Evolutionary conservation across 2,113 vertebrate species (phyloP).

Genomic region (Suncus etruscus): DNA sequence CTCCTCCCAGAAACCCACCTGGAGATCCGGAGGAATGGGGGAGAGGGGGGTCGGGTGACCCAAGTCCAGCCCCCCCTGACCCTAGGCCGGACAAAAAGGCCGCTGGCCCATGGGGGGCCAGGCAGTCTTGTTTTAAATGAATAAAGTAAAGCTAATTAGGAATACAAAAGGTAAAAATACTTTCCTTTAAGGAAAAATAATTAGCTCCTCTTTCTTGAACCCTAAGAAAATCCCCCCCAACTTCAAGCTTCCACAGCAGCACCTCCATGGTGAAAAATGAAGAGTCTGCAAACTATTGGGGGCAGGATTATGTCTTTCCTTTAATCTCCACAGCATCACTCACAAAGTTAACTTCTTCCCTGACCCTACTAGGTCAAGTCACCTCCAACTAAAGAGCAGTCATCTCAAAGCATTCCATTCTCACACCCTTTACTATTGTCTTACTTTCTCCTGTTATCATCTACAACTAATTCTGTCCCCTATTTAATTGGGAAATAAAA

Average conservation of each 20-base stretch:
- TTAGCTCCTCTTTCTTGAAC: conserved; percentile 2
- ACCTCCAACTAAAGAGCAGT: not conserved
- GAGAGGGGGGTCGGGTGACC: too few species aligned
- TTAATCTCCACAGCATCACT: not conserved
- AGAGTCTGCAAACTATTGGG: not conserved
- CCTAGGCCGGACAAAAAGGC: too few species aligned
- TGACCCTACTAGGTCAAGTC: not conserved
- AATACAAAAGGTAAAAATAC: not conserved
- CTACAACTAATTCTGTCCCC: not conserved
- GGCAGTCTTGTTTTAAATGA: conserved; percentile 23
- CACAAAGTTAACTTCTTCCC: not conserved
- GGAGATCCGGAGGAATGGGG: too few species aligned
- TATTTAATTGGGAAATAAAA: conserved; percentile 27
- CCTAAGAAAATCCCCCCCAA: not conserved
- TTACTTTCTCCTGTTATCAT: not conserved
- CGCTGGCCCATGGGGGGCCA: too few species aligned
- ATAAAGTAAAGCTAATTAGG: conserved; percentile 29
- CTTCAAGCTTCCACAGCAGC: not conserved
- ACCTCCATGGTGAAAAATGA: not conserved
- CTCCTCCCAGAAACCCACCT: too few species aligned
- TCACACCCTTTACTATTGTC: not conserved
- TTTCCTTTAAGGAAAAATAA: not conserved
- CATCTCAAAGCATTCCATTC: conserved; percentile 6
- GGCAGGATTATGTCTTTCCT: not conserved
- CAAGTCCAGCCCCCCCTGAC: too few species aligned